These are phyloP conservation scores for Alectura lathami DNA, from an alignment of 2,113 vertebrate species.

Conservation along the genomic window DNA sequence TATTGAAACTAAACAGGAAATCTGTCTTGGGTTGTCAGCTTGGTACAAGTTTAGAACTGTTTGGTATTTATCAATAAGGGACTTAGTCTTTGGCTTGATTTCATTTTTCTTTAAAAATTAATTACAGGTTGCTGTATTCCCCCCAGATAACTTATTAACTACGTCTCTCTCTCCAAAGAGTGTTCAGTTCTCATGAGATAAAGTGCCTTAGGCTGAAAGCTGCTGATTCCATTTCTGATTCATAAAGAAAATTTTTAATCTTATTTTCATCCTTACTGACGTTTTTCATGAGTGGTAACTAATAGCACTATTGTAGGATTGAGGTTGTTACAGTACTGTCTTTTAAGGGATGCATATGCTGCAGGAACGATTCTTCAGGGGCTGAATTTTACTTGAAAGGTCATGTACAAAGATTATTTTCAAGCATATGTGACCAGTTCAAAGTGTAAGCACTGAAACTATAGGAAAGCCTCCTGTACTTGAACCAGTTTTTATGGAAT, in stretches of 20 bases:
- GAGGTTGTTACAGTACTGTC: neutral
- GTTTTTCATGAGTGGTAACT: neutral
- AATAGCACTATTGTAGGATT: neutral
- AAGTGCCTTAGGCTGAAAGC: conserved; percentile 36
- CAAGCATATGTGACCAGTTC: neutral
- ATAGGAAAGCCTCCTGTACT: neutral
- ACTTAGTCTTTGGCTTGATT: neutral
- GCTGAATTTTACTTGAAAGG: neutral
- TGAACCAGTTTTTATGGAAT: neutral
- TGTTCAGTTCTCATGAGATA: neutral
- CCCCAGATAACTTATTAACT: conserved; percentile 50
- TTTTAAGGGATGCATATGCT: neutral
- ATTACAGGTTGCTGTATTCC: conserved; percentile 50
- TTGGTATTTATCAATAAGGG: neutral
- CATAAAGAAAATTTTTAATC: neutral
- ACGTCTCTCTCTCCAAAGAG: conserved; percentile 44
- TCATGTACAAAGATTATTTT: neutral
- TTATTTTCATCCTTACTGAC: neutral
- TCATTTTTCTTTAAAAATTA: conserved; percentile 55
- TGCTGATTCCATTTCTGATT: conserved; percentile 41
- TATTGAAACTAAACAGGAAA: conserved; percentile 28
- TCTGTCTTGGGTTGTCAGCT: neutral
- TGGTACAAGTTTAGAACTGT: neutral
- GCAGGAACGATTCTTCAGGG: neutral
- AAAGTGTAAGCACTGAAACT: neutral